Conservation (phyloP, 2,888 invertebrate genomes). For the Smittia aterrima region DNA sequence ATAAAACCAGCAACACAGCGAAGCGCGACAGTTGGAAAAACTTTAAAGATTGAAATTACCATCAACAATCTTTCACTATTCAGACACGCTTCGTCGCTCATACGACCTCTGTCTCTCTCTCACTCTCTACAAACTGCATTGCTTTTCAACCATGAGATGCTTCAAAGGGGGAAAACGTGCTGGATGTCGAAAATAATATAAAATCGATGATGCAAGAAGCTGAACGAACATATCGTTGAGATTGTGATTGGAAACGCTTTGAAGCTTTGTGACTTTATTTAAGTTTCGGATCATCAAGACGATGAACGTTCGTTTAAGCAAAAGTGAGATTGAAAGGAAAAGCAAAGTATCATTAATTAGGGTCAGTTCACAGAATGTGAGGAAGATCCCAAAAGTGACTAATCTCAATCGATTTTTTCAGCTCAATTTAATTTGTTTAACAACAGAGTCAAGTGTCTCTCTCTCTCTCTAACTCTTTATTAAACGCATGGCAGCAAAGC, state of each 20-base stretch:
- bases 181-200: conserved; percentile 7
- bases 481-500: neutral
- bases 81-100: neutral
- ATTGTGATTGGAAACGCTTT: neutral
- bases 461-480: too few species aligned
- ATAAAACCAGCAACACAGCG: too few species aligned
- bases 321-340: too few species aligned
- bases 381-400: too few species aligned
- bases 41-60: neutral
- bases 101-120: neutral
- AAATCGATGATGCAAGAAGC: conserved; percentile 30
- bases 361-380: too few species aligned
- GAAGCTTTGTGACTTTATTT: neutral
- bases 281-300: neutral
- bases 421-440: too few species aligned
- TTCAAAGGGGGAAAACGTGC: neutral
- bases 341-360: too few species aligned
- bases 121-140: neutral
- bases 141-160: neutral
- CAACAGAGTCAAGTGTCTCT: too few species aligned
- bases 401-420: too few species aligned
- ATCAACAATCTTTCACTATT: neutral
- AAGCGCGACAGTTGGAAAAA: neutral
- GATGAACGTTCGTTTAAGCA: too few species aligned
- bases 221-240: neutral